Percentiles rank a stretch among this genome's conserved stretches.
These are phyloP conservation scores for Camelus bactrianus DNA, from an alignment of 2,113 vertebrate genomes.

Conservation along the genomic window DNA sequence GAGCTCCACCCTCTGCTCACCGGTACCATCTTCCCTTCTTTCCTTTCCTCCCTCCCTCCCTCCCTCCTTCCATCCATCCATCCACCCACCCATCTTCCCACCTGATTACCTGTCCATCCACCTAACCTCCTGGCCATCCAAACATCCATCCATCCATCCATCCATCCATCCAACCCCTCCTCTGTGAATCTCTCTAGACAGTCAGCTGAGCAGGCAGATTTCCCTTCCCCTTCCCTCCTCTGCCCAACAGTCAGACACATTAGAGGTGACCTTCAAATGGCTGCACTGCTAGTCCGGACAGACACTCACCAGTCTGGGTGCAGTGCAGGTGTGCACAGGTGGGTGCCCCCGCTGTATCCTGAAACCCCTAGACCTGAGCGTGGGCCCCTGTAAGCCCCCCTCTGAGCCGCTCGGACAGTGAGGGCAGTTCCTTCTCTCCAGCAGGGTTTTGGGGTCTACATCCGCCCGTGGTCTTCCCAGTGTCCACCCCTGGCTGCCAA, in stretches of 20 bases:
- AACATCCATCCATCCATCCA: not conserved
- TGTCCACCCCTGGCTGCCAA: not conserved
- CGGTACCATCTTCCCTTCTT: not conserved
- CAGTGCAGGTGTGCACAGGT: rapidly evolving
- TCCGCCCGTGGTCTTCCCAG: rapidly evolving
- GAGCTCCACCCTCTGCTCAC: rapidly evolving
- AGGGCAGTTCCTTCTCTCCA: rapidly evolving
- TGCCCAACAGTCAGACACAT: not conserved
- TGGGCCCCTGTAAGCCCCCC: rapidly evolving
- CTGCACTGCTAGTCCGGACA: rapidly evolving
- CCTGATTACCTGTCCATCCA: rapidly evolving
- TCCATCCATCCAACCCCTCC: rapidly evolving
- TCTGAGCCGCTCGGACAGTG: not conserved
- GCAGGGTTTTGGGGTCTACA: not conserved
- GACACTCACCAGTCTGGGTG: rapidly evolving
- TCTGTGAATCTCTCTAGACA: not conserved
- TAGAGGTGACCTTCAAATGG: no score
- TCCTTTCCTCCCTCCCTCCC: not conserved
- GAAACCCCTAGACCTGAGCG: not conserved
- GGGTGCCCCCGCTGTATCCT: rapidly evolving
- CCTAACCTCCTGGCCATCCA: not conserved
- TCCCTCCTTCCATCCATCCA: not conserved
- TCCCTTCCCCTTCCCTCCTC: not conserved
- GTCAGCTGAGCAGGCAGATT: not conserved
- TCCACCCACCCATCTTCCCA: rapidly evolving